Evolutionary conservation across 1,140 invertebrate species (phyloP), one percentile per base, ranked within the genome.

Genomic region (Pygmarrhopalites habei): DNA sequence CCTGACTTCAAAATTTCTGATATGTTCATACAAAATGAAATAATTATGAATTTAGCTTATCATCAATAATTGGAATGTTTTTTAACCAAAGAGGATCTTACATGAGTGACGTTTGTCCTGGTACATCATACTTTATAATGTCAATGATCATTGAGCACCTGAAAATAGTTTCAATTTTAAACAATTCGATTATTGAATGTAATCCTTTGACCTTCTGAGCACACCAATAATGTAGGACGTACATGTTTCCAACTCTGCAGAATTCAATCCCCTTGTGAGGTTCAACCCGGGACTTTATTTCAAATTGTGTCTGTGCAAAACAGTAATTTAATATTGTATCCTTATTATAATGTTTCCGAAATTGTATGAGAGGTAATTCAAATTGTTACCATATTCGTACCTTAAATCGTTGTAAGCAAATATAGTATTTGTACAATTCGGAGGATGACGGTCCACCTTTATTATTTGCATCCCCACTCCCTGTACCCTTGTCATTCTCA

Each of bases 161-260:
- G n/a, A n/a, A n/a, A n/a, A n/a, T n/a, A n/a, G n/a, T n/a, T n/a
- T n/a, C n/a, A n/a, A n/a, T n/a, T n/a, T n/a, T n/a, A n/a, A n/a
- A n/a, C n/a, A n/a, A n/a, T n/a, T n/a, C n/a, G n/a, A n/a, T n/a
- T n/a, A n/a, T n/a, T n/a, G n/a, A n/a, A n/a, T n/a, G n/a, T n/a
- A n/a, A n/a, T n/a, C n/a, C n/a, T n/a, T n/a, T n/a, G n/a, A n/a
- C n/a, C n/a, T n/a, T n/a, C n/a, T n/a, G n/a, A n/a, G n/a, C n/a
- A n/a, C n/a, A n/a, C n/a, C n/a, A n/a, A n/a, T n/a, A n/a, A n/a
- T n/a, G n/a, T n/a, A n/a, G n/a, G n/a, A n/a, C 86, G 77, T 90
- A 94, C 74, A 93, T 86, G 66, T 86, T 87, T 56, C 90, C 90
- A 39, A 89, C 86, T 65, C 90, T 84, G 75, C 91, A 94, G 75